Evolutionary conservation across 2,113 vertebrate species (phyloP).

Genomic region (Rhea pennata): DNA sequence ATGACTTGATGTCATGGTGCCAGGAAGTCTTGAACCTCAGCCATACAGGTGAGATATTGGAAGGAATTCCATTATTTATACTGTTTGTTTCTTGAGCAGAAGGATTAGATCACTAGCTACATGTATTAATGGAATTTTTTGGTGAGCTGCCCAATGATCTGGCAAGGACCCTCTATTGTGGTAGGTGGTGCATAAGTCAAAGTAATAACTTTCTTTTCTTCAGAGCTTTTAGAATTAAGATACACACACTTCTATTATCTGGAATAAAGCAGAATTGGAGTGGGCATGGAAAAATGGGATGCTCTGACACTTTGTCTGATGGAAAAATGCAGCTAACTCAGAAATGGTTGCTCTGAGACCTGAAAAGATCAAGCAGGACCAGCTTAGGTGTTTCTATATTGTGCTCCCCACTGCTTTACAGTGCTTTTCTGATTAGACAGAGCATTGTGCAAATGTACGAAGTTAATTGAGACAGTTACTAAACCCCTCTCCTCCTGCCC

Average conservation of each 20-base stretch:
- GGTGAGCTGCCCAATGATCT: not conserved
- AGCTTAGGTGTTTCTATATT: not conserved
- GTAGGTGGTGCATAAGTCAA: not conserved
- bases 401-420: not conserved
- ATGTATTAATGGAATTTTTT: not conserved
- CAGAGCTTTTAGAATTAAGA: not conserved
- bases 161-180: not conserved
- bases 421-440: not conserved
- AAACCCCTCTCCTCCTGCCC: not conserved
- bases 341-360: not conserved
- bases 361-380: not conserved
- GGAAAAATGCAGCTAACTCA: not conserved
- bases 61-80: not conserved
- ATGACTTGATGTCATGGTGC: not conserved
- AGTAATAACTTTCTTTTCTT: not conserved
- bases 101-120: not conserved
- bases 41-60: not conserved
- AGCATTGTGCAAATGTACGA: not conserved
- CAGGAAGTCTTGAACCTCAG: not conserved
- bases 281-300: not conserved
- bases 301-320: not conserved
- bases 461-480: not conserved
- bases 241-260: not conserved
- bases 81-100: not conserved
- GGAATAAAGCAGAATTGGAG: not conserved